These are phyloP conservation scores for Ennomos fuscantarius DNA, from an alignment of 2,888 invertebrate genomes.

Conservation along the genomic window DNA sequence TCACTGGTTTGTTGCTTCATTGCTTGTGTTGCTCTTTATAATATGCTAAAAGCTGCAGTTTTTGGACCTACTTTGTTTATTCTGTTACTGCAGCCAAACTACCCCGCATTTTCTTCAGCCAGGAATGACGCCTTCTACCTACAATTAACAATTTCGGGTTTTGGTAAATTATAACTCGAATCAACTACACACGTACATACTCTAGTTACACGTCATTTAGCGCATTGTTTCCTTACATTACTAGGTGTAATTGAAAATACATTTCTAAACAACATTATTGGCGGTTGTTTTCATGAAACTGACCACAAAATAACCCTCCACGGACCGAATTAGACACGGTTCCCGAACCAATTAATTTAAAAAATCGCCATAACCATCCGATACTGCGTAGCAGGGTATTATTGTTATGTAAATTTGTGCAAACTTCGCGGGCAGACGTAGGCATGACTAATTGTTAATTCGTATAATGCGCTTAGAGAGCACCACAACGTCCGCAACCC, in stretches of 20 bases:
- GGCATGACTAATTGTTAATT: slow-evolving; percentile 85
- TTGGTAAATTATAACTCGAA: too few relatives aligned
- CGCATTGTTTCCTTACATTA: too few relatives aligned
- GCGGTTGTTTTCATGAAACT: slow-evolving; percentile 33
- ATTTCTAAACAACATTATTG: too few relatives aligned
- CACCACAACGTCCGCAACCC: slow-evolving; percentile 49
- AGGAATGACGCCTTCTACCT: too few relatives aligned
- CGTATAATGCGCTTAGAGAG: slow-evolving; percentile 65
- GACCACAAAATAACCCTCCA: slow-evolving; percentile 60
- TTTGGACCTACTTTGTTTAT: too few relatives aligned
- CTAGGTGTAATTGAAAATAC: too few relatives aligned
- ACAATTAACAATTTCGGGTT: too few relatives aligned
- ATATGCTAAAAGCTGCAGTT: too few relatives aligned
- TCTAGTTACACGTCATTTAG: too few relatives aligned
- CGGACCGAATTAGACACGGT: slow-evolving; percentile 73
- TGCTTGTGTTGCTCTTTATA: neutral
- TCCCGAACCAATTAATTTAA: slow-evolving; percentile 82
- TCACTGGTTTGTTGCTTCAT: slow-evolving; percentile 46
- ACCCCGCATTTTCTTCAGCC: too few relatives aligned
- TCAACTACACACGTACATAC: too few relatives aligned
- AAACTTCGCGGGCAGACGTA: slow-evolving; percentile 79
- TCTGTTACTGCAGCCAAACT: too few relatives aligned
- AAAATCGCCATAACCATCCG: slow-evolving; percentile 74
- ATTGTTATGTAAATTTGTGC: slow-evolving; percentile 84
- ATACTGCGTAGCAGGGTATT: slow-evolving; percentile 69